These are phyloP conservation scores for Fringilla coelebs DNA, from an alignment of 2,797 vertebrate genomes.

Conservation along the genomic window DNA sequence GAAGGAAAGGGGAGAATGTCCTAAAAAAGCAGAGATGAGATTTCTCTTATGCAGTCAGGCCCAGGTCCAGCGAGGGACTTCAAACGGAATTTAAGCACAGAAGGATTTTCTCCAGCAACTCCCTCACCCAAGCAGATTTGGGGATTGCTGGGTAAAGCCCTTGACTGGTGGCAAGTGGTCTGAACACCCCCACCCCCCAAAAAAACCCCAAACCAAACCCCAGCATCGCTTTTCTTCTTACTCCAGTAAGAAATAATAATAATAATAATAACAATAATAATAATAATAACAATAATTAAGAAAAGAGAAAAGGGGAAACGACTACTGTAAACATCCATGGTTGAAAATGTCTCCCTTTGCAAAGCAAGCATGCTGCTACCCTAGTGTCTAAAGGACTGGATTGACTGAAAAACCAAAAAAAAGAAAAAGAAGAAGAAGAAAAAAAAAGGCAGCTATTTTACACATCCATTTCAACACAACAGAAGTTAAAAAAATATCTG, in stretches of 20 bases:
- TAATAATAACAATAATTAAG: conserved; percentile 46
- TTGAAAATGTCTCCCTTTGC: conserved; percentile 77
- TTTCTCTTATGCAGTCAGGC: conserved; percentile 65
- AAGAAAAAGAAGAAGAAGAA: neutral
- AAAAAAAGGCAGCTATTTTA: conserved; percentile 81
- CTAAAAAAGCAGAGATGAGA: conserved; percentile 54
- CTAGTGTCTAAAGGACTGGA: conserved; percentile 72
- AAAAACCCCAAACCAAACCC: neutral
- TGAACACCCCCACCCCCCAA: neutral
- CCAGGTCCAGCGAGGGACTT: conserved; percentile 38
- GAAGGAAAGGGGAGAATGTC: conserved; percentile 42
- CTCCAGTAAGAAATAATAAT: conserved; percentile 68
- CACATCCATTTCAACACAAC: conserved; percentile 80
- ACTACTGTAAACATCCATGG: conserved; percentile 73
- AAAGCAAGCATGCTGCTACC: conserved; percentile 84
- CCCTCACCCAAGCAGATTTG: neutral
- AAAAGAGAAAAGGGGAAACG: conserved; percentile 59
- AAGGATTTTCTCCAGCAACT: conserved; percentile 16
- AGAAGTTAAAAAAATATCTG: conserved; percentile 71
- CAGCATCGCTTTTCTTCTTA: conserved; percentile 56
- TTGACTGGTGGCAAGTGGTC: conserved; percentile 19
- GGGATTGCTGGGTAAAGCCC: conserved; percentile 22
- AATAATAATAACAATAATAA: conserved; percentile 48
- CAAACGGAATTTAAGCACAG: neutral
- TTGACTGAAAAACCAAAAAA: neutral